Evolutionary conservation across 1,140 invertebrate species (phyloP), one percentile per base, ranked within the genome.

Genomic region (Pygmarrhopalites habei): DNA sequence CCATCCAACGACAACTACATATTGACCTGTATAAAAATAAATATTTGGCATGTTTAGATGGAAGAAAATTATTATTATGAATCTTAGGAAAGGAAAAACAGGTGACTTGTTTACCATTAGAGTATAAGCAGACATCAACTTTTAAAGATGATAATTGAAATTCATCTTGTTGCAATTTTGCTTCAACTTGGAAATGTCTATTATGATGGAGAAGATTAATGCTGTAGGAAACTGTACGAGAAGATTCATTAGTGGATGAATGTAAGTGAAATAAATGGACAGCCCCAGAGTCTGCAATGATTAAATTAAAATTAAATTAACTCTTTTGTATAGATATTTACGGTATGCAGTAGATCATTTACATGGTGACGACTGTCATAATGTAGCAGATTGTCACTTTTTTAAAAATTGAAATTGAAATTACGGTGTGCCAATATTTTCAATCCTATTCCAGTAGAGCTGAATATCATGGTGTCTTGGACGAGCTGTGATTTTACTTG

Each of bases 1-100:
- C 44, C 87, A 86, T 17, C 86, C 84, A 66, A 86, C 85, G 1
- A 90, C 86, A 12, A 89, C 74, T 73, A 92, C 80, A 65, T 89
- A 83, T 72, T 88, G 84, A 62, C 85, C 83, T 85, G 60, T 19
- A 60, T 25, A 44, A 2, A 39, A 51, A 49, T 61, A 46, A 46
- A 55, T 39, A 55, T 7, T 14, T 30, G 25, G 26, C 5, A 12
- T 12, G 23, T 12, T 32, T 26, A 55, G 25, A 49, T 28, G 17
- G 26, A 2, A 17, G 14, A 21, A 35, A 25, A 53, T 21, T 52
- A 26, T 28, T n/a, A 3, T 15, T 53, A 25, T 2, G 14, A 29
- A 4, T 12, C 25, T 3, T 21, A n/a, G n/a, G n/a, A n/a, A n/a
- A n/a, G n/a, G n/a, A n/a, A n/a, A n/a, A n/a, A n/a, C n/a, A n/a